Evolutionary conservation across 2,113 vertebrate species (phyloP).

Genomic region (Tachuris rubrigastra): DNA sequence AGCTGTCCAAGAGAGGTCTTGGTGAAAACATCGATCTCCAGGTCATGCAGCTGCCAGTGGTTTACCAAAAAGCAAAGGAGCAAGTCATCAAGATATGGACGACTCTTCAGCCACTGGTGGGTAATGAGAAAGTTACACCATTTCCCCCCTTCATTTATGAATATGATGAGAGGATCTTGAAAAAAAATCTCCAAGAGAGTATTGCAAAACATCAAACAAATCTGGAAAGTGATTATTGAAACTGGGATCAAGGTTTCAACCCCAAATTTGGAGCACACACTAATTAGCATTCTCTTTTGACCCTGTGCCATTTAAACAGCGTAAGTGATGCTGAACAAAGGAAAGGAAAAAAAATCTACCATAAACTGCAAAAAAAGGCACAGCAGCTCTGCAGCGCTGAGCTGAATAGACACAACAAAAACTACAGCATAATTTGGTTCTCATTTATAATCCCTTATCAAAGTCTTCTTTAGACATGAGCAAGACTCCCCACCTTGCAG

Average conservation of each 20-base stretch:
- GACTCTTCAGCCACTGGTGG: conserved; percentile 79
- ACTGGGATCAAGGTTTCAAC: neutral
- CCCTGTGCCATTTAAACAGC: neutral
- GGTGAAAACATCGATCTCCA: conserved; percentile 59
- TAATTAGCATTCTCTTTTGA: neutral
- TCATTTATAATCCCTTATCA: neutral
- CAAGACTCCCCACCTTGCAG: neutral
- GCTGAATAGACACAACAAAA: neutral
- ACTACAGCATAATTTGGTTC: neutral
- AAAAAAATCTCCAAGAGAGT: neutral
- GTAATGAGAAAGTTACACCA: neutral
- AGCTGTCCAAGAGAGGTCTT: conserved; percentile 76
- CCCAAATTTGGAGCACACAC: neutral
- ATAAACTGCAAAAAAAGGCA: neutral
- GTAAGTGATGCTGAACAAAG: neutral
- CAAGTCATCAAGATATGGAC: conserved; percentile 78
- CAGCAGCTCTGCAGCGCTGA: neutral
- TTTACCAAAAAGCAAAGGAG: conserved; percentile 76
- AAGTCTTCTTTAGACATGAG: neutral
- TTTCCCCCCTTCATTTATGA: neutral
- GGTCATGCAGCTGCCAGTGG: conserved; percentile 78
- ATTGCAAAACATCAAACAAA: neutral
- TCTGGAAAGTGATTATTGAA: neutral
- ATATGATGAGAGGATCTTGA: neutral
- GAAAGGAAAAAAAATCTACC: neutral